Evolutionary conservation across 2,888 invertebrate genomes (phyloP).

Genomic region (Candidula unifasciata): DNA sequence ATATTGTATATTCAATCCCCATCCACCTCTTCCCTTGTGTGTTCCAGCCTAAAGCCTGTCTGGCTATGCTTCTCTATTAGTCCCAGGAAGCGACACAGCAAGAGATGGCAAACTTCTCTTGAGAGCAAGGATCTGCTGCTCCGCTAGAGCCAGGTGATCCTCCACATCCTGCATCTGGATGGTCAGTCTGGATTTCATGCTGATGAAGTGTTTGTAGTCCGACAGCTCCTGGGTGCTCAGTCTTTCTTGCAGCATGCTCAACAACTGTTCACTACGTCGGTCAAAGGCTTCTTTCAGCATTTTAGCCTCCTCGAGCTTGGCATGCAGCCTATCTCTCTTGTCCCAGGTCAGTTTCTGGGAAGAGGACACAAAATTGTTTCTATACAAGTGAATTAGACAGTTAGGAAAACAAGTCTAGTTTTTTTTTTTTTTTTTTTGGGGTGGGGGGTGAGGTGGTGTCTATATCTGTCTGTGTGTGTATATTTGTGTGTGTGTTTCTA

Average conservation of each 20-base stretch:
- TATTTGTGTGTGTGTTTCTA: too few relatives aligned
- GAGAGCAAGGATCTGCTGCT: conserved; percentile 87
- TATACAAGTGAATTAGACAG: too few relatives aligned
- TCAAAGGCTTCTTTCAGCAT: conserved; percentile 89
- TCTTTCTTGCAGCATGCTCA: conserved; percentile 84
- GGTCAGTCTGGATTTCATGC: conserved; percentile 90
- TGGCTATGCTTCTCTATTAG: too few relatives aligned
- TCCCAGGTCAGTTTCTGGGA: conserved; percentile 75
- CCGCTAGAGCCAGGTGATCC: conserved; percentile 88
- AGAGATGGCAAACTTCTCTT: conserved; percentile 81
- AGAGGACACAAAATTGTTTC: neutral
- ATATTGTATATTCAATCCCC: too few relatives aligned
- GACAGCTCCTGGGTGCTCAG: conserved; percentile 84
- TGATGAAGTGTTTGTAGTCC: conserved; percentile 90
- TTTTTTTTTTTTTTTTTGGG: too few relatives aligned
- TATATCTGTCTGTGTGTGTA: too few relatives aligned
- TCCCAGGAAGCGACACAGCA: neutral
- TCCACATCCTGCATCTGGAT: conserved; percentile 89
- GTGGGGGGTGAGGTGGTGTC: too few relatives aligned
- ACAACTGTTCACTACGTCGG: conserved; percentile 85
- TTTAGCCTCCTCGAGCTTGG: conserved; percentile 90
- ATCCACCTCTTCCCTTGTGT: too few relatives aligned
- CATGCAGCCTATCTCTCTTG: conserved; percentile 86
- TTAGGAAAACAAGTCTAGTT: too few relatives aligned
- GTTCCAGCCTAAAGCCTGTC: too few relatives aligned